Conservation (phyloP, 2,888 invertebrate species). For the Erannis defoliaria region DNA sequence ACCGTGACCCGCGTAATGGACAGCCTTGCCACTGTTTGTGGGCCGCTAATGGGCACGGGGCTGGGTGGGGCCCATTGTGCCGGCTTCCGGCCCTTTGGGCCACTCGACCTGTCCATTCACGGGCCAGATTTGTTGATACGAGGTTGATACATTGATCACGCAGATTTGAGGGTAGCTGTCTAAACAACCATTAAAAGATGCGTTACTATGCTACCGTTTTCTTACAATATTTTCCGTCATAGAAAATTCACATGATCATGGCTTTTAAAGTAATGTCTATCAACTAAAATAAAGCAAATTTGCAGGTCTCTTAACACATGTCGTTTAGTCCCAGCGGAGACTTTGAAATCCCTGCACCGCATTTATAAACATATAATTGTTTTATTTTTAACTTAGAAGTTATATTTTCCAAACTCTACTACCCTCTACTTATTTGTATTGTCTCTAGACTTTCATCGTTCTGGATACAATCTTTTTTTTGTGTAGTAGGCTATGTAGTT, state of each 20-base stretch:
- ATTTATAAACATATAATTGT: no score
- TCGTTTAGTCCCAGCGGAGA: no score
- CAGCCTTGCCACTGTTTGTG: slow-evolving; percentile 35
- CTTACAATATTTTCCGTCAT: no score
- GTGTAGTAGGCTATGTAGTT: no score
- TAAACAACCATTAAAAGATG: background rate
- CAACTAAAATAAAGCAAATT: no score
- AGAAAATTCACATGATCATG: background rate
- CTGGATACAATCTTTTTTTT: no score
- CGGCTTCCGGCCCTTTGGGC: slow-evolving; percentile 28
- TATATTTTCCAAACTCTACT: no score
- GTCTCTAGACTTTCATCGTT: no score
- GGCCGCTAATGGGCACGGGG: slow-evolving; percentile 39
- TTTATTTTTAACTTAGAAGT: no score
- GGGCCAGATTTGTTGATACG: slow-evolving; percentile 24
- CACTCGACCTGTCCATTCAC: slow-evolving; percentile 33
- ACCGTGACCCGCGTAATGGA: slow-evolving; percentile 42
- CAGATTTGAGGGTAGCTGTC: background rate
- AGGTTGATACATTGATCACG: slow-evolving; percentile 3
- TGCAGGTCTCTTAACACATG: no score
- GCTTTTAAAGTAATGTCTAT: background rate
- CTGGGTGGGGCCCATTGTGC: slow-evolving; percentile 34
- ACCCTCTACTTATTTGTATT: no score
- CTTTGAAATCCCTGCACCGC: no score
- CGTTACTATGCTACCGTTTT: background rate